A percentile compares a stretch with the other conserved stretches of the same genome.
Conservation (phyloP, 2,888 invertebrate species). For the Drosophila paranaensis region DNA sequence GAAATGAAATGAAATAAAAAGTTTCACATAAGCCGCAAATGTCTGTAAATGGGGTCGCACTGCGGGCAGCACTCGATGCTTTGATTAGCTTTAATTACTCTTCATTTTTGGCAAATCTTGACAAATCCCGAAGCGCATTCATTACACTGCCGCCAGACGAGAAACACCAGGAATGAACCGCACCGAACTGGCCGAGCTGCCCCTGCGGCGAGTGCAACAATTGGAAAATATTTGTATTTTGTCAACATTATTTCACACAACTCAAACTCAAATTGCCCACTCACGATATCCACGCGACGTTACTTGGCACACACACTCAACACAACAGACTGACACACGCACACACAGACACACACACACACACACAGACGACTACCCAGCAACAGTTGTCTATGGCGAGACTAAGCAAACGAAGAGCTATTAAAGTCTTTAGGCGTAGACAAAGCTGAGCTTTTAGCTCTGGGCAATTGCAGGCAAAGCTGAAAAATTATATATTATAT, state of each 20-base stretch:
- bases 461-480: neutral
- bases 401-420: neutral
- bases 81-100: conserved; percentile 42
- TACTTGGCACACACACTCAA: conserved; percentile 24
- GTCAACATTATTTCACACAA: conserved; percentile 28
- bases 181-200: conserved; percentile 37
- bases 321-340: neutral
- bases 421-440: neutral
- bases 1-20: conserved; percentile 80
- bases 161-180: conserved; percentile 32
- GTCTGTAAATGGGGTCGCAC: conserved; percentile 7
- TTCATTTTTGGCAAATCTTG: neutral
- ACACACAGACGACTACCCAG: neutral
- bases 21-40: conserved; percentile 68
- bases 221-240: conserved; percentile 2
- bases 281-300: conserved; percentile 62
- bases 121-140: neutral
- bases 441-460: neutral
- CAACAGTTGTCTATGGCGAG: conserved; percentile 9
- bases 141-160: neutral
- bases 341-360: neutral
- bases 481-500: neutral
- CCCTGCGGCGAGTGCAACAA: conserved; percentile 4
- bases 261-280: conserved; percentile 37
- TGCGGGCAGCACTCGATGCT: conserved; percentile 22